Evolutionary conservation across 2,797 vertebrate species (phyloP), one percentile per base, ranked within the genome.

Genomic region (Eupleurogrammus muticus): DNA sequence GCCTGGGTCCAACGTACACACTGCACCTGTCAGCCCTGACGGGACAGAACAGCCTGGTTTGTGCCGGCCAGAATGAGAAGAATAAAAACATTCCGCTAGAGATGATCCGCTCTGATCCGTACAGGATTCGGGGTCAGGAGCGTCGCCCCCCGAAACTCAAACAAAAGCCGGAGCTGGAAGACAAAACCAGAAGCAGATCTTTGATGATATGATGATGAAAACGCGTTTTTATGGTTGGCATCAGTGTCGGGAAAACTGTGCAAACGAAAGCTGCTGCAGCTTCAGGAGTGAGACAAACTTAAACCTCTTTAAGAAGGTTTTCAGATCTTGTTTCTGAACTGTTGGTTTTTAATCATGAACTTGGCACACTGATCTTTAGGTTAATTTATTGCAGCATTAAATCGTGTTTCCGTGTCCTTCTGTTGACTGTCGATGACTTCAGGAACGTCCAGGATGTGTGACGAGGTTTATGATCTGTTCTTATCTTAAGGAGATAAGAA

Each of bases 1-100:
- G 70, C 75, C 5, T 6, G 5, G 1, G 64, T 74, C 84, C 87
- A 84, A 75, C 0, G 54, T 60, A 59, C 84, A 78, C 75, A 23
- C 55, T 48, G 82, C 87, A 91, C 87, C 88, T 91, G 87, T 90
- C 85, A 50, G 63, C 60, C 54, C 56, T 9, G 73, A 64, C 2
- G 0, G 40, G 36, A 79, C 84, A 79, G 77, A 14, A 54, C 70
- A 28, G 79, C 73, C 68, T 61, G 80, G 81, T 81, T 67, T 71
- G 51, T 54, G 78, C 58, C 78, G 64, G 69, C 12, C 44, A 24
- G 24, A 47, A 16, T 36, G 6, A 28, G 6, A 36, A 46, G 61
- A 62, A 55, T 17, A 34, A 40, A 14, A 1, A 14, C 10, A 2
- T 1, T 21, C 28, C 19, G 17, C 3, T 28, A 28, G 28, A 28